Evolutionary conservation across 2,888 invertebrate species (phyloP).

Genomic region (Mythimna impura): DNA sequence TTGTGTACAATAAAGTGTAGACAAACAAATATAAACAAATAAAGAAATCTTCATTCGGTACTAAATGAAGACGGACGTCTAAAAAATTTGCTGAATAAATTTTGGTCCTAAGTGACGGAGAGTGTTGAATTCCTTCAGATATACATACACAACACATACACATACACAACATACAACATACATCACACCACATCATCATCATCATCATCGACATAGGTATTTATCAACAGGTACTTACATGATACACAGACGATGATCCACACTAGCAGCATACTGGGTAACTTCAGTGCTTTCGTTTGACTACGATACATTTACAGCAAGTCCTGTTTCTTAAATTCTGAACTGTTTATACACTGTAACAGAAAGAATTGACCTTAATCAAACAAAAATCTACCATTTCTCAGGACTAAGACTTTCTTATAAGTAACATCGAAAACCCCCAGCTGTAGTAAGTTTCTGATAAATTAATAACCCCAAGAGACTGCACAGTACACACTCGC

Average conservation of each 20-base stretch:
- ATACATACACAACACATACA: too few relatives aligned
- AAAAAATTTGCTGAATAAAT: background rate
- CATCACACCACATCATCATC: too few relatives aligned
- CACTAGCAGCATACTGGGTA: background rate
- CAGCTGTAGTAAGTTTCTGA: background rate
- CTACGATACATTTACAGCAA: too few relatives aligned
- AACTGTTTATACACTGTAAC: conserved; percentile 17
- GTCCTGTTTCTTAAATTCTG: background rate
- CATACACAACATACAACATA: too few relatives aligned
- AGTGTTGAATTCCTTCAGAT: background rate
- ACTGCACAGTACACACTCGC: background rate
- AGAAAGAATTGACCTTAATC: background rate
- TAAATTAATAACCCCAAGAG: background rate
- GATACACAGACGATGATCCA: conserved; percentile 7
- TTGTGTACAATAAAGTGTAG: too few relatives aligned
- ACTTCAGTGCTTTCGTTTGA: background rate
- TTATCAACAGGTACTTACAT: conserved; percentile 21
- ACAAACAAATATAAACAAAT: too few relatives aligned
- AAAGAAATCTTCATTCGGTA: background rate
- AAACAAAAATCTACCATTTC: background rate
- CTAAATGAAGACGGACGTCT: background rate
- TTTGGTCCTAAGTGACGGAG: background rate
- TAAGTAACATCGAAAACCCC: background rate
- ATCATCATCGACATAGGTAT: too few relatives aligned
- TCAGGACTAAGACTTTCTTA: background rate